Evolutionary conservation across 2,113 vertebrate species (phyloP).

Genomic region (Jacana jacana): DNA sequence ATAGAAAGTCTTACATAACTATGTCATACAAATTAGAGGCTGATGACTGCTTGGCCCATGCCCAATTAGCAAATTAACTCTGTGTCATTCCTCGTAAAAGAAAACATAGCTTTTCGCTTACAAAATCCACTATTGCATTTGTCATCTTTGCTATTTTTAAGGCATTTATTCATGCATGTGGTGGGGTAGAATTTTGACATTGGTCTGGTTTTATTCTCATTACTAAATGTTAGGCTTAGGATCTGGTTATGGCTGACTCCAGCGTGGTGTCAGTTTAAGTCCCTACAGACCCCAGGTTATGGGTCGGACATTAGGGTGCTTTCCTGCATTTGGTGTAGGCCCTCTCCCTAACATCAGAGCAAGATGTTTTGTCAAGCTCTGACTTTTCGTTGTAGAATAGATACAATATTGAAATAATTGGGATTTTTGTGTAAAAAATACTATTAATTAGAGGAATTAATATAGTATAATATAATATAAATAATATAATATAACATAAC

Average conservation of each 20-base stretch:
- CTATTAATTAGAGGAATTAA: not conserved
- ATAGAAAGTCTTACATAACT: not conserved
- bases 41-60: not conserved
- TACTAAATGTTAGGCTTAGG: not conserved
- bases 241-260: not conserved
- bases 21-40: not conserved
- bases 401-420: not conserved
- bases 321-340: not conserved
- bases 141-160: not conserved
- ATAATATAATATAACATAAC: no score
- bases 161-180: not conserved
- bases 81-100: not conserved
- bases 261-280: not conserved
- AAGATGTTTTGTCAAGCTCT: not conserved
- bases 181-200: not conserved
- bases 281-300: no score
- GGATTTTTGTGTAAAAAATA: not conserved
- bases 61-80: not conserved
- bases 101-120: not conserved
- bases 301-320: rapidly evolving
- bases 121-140: not conserved
- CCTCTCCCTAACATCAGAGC: not conserved
- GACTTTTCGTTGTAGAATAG: not conserved
- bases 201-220: not conserved
- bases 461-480: no score